Evolutionary conservation across 2,797 vertebrate genomes (phyloP), one percentile per base, ranked within the genome.

Genomic region (Gambelia wislizenii): DNA sequence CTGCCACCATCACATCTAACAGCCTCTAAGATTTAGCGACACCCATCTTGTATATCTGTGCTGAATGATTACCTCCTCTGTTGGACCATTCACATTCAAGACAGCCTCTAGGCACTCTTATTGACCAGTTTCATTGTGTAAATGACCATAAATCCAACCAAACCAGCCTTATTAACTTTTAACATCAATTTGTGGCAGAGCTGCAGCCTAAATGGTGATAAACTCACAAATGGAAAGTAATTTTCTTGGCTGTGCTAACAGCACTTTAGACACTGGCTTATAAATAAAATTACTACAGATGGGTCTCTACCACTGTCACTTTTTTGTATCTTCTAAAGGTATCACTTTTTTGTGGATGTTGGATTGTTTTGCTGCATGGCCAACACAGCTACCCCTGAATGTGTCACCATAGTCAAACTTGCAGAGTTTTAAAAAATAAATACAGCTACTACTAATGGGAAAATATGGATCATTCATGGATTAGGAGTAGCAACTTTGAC

Each of bases 111-210:
- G 89, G 52, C 86, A 90, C 47, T 52, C 14, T 88, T 64, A 88
- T 91, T 89, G 93, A 95, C 94, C 89, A 89, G 83, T 91, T 92
- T 85, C 33, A 90, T 82, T 89, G 87, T 89, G 93, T 93, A 92
- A 97, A 94, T 56, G 79, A 95, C 59, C 85, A 89, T 95, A 91
- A 97, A 95, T 91, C 94, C 94, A 88, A 92, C 87, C 85, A 91
- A 95, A 1, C 18, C 8, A 94, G 85, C 56, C 0, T 74, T 92
- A 95, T 96, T 91, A 91, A 92, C 91, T 64, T 85, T 85, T 93
- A 85, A 96, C 92, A 92, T 82, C 18, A 47, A 89, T 78, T 92
- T 78, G 94, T 89, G 92, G 94, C 93, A 88, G 67, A 94, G 30
- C 87, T 69, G 89, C 91, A 90, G 87, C 91, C 89, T 87, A 92